A percentile compares a stretch with the other conserved stretches of the same genome.
Conservation (phyloP, 1,140 invertebrate species). For the Ericerus pela region DNA sequence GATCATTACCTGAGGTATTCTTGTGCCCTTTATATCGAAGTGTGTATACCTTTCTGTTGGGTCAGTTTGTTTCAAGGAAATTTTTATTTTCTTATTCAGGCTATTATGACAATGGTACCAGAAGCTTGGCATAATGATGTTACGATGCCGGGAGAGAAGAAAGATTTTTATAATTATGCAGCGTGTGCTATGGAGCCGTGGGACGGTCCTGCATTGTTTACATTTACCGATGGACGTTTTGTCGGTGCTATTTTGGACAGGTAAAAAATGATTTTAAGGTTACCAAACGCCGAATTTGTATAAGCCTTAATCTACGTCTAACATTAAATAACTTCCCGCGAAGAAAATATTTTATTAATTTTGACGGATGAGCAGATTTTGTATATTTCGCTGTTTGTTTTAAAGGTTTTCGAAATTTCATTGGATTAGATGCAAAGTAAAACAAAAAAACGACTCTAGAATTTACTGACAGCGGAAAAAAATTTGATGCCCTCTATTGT, state of each 20-base stretch:
- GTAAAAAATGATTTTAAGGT: too few species aligned
- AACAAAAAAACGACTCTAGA: too few species aligned
- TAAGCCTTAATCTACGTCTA: too few species aligned
- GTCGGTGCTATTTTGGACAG: conserved; percentile 76
- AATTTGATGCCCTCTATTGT: too few species aligned
- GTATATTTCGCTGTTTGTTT: too few species aligned
- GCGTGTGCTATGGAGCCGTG: conserved; percentile 97
- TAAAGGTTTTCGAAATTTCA: too few species aligned
- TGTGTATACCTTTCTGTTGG: background rate
- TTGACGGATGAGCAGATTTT: background rate
- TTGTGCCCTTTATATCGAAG: background rate
- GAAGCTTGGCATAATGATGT: conserved; percentile 97
- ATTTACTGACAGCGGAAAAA: too few species aligned
- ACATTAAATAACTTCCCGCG: too few species aligned
- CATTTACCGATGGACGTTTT: conserved; percentile 96
- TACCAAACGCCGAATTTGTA: too few species aligned
- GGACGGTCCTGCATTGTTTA: conserved; percentile 92
- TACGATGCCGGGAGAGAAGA: conserved; percentile 82
- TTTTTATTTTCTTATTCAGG: conserved; percentile 35
- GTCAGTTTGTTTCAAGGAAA: background rate
- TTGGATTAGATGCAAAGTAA: too few species aligned
- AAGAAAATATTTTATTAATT: too few species aligned
- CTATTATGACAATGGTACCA: conserved; percentile 98
- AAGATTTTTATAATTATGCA: conserved; percentile 93
- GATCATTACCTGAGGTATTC: conserved; percentile 70